Conservation (phyloP, 2,797 vertebrate genomes). For the Hemitrygon akajei region DNA sequence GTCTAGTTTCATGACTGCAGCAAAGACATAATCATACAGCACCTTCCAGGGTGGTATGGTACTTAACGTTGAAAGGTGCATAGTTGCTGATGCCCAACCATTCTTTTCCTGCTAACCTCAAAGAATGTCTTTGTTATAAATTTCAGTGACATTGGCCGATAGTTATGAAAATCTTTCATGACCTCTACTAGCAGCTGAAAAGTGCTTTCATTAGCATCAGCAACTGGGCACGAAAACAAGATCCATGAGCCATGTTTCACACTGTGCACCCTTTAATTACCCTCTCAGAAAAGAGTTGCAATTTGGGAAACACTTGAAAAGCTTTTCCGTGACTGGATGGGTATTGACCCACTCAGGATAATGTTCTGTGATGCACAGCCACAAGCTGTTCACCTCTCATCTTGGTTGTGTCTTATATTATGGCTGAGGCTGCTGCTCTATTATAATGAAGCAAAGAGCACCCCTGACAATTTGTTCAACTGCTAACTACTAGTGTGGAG, state of each 20-base stretch:
- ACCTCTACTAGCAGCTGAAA: not conserved
- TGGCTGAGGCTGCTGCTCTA: not conserved
- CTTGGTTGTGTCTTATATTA: not conserved
- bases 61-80: not conserved
- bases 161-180: not conserved
- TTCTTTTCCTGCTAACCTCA: not conserved
- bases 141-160: not conserved
- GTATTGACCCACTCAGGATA: not conserved
- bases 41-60: not conserved
- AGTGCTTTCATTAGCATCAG: not conserved
- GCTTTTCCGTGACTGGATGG: slow-evolving; percentile 1
- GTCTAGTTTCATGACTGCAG: not conserved
- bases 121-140: not conserved
- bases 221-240: slow-evolving; percentile 2
- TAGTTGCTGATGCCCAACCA: not conserved
- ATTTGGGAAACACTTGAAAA: not conserved
- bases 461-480: not conserved
- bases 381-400: not conserved
- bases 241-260: not conserved
- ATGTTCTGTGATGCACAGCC: not conserved
- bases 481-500: not conserved
- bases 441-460: not conserved
- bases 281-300: not conserved
- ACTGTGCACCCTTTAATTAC: slow-evolving; percentile 7
- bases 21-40: not conserved